Conservation (phyloP, 2,113 vertebrate genomes). For the Myiagra hebetior region DNA sequence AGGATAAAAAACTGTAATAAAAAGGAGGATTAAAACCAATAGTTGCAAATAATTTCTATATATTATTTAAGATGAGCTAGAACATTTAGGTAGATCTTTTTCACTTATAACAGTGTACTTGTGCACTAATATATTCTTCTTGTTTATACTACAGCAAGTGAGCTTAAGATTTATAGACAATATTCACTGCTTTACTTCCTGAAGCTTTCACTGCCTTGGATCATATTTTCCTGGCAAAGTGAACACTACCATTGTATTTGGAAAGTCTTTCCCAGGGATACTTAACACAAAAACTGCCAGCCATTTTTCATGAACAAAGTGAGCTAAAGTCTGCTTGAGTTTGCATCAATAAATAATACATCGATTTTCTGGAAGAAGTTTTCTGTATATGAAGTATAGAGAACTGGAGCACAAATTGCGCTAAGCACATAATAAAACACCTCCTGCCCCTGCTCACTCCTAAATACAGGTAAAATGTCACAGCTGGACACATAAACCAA, state of each 20-base stretch:
- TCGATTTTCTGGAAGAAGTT: background rate
- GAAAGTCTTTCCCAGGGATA: background rate
- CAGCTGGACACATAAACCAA: background rate
- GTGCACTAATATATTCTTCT: background rate
- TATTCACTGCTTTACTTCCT: background rate
- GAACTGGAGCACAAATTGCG: background rate
- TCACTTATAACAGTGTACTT: background rate
- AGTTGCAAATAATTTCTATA: background rate
- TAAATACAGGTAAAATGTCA: background rate
- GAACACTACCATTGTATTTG: background rate
- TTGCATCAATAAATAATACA: background rate
- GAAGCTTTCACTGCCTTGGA: background rate
- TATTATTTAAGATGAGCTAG: background rate
- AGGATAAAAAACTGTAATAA: background rate
- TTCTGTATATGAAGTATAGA: background rate
- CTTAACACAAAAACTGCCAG: background rate
- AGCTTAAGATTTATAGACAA: background rate
- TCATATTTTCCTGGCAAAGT: background rate
- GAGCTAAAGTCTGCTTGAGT: background rate
- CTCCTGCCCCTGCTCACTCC: background rate
- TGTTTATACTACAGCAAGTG: background rate
- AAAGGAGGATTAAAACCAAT: background rate
- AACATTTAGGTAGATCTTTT: background rate
- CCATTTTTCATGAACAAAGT: background rate
- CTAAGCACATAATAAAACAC: background rate